Evolutionary conservation across 2,113 vertebrate genomes (phyloP), one percentile per base, ranked within the genome.

Genomic region (Leptodactylus fuscus): DNA sequence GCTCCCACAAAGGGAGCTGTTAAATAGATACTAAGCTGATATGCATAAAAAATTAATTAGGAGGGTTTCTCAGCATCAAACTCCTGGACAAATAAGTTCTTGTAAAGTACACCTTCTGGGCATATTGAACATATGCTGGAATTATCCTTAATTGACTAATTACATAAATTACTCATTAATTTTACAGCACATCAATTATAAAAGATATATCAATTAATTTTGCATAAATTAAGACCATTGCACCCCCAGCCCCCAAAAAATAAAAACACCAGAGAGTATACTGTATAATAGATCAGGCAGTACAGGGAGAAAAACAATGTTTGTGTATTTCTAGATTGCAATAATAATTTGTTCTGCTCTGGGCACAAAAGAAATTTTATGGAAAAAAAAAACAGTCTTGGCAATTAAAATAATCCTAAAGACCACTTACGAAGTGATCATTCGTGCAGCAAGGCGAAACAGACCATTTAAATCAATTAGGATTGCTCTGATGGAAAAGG

Each of bases 151-250:
- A 99, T 99, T 98, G 98, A 99, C 98, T 99, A 99, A 99, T 99
- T 99, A 99, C 98, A 99, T 99, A 99, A 99, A 99, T 99, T 99
- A 99, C 97, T 99, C 98, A 99, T 99, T 99, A 99, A 99, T 98
- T 99, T 98, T 99, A 99, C 97, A 99, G 97, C 98, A 99, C 98
- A 99, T 99, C 98, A 99, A 99, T 99, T 99, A 99, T 98, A 99
- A 98, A 97, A 99, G 97, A 99, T 99, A 98, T 98, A 99, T 99
- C 98, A 99, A 99, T 99, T 99, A 99, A 99, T 99, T 99, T 99
- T 97, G 98, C 98, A 99, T 99, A 99, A 98, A 99, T 99, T 99
- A 99, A 97, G 95, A 90, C 89, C 88, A 89, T 87, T 91, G 90
- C 90, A 90, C 91, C 94, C 92, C 1, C 13, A 18, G 27, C 15